These are phyloP conservation scores for Drosophila virilis DNA, from an alignment of 1,140 invertebrate species.

Conservation along the genomic window DNA sequence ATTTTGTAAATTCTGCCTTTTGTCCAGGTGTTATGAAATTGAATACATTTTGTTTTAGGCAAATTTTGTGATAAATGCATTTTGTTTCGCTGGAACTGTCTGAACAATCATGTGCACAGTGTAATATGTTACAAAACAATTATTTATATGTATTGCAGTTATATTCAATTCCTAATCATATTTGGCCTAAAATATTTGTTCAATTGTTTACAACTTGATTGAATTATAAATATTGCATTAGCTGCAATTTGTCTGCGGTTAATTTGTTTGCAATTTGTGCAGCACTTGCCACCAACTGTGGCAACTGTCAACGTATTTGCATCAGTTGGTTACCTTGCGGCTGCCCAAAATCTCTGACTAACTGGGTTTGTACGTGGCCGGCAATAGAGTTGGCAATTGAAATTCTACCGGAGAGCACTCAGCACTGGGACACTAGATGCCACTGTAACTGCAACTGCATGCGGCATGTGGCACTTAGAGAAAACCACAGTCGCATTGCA, in stretches of 20 bases:
- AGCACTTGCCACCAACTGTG: not conserved
- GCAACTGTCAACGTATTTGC: not conserved
- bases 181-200: not conserved
- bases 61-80: too few relatives aligned
- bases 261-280: slow-evolving; percentile 1
- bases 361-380: not conserved
- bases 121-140: too few relatives aligned
- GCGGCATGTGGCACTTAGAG: slow-evolving; percentile 21
- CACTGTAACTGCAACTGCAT: slow-evolving; percentile 20
- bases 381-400: not conserved
- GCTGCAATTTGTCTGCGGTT: slow-evolving; percentile 6
- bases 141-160: too few relatives aligned
- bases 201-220: slow-evolving; percentile 13
- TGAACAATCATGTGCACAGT: too few relatives aligned
- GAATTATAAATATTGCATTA: slow-evolving; percentile 24
- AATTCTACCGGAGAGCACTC: not conserved
- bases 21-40: too few relatives aligned
- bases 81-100: too few relatives aligned
- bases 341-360: slow-evolving; percentile 8
- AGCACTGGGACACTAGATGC: not conserved
- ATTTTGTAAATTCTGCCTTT: too few relatives aligned
- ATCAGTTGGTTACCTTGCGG: slow-evolving; percentile 19
- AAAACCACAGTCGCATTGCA: slow-evolving; percentile 40
- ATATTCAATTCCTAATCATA: not conserved
- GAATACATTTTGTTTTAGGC: too few relatives aligned